Evolutionary conservation across 2,113 vertebrate genomes (phyloP), one percentile per base, ranked within the genome.

Genomic region (Cinclus mexicanus): DNA sequence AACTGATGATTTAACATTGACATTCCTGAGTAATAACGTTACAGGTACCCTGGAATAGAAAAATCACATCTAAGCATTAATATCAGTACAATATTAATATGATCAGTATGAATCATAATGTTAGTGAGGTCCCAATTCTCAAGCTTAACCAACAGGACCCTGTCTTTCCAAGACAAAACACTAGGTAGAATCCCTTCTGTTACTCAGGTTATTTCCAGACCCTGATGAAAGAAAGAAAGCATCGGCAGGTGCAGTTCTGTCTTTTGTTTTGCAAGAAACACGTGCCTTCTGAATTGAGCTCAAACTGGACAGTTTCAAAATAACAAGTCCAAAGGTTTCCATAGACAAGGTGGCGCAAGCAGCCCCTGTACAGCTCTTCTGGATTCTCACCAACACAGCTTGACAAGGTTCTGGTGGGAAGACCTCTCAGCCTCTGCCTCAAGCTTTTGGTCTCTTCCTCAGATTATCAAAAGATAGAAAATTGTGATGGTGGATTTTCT

Each of bases 401-500:
- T 41, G 76, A 74, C 68, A 83, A 47, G 37, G 49, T 46, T 91
- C 82, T 7, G 5, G 28, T 19, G 60, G 64, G 64, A 95, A 42
- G 57, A 81, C 69, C 52, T 90, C 68, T 94, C 60, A 86, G 56
- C 12, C 52, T 83, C 63, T 80, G 76, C 79, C 90, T 92, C 79
- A 88, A 83, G 76, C 31, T 90, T 91, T 83, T 74, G 70, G 55
- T 70, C 57, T 92, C 56, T 55, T 96, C 90, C 60, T 96, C 56
- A 83, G 64, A 68, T 59, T 90, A 90, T 12, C 76, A 71, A 69
- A 78, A 86, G 47, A 85, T 2, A 83, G 52, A 47, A 89, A 91
- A 91, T 57, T 94, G 80, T 91, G 89, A 90, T 77, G 89, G 72
- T 86, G 70, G 68, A 56, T 89, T 94, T 92, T 90, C 81, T 74